Evolutionary conservation across 2,888 invertebrate genomes (phyloP).

Genomic region (Limnephilus lunatus): DNA sequence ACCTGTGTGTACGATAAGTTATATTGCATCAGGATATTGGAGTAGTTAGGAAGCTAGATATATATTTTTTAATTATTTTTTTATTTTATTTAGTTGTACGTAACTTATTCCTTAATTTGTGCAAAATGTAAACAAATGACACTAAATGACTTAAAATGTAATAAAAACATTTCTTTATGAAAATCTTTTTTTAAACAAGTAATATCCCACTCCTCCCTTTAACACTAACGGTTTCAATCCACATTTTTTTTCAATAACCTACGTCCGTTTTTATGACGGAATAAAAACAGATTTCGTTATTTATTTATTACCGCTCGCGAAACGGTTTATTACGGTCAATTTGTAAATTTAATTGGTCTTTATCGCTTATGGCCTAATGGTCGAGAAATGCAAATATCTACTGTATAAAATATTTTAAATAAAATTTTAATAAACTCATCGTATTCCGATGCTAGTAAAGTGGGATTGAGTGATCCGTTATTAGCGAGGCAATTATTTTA

Average conservation of each 20-base stretch:
- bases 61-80: no score
- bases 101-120: no score
- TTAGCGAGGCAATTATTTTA: not conserved
- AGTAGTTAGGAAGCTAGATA: no score
- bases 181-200: not conserved
- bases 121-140: no score
- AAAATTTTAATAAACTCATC: not conserved
- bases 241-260: not conserved
- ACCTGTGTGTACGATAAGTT: no score
- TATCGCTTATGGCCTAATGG: conserved; percentile 35
- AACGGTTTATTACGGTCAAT: conserved; percentile 47
- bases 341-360: conserved; percentile 39
- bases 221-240: not conserved
- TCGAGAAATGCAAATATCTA: conserved; percentile 47
- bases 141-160: no score
- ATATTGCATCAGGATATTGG: no score
- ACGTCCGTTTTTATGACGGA: not conserved
- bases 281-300: conserved; percentile 19
- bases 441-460: not conserved
- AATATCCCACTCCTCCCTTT: not conserved
- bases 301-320: conserved; percentile 39
- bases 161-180: no score
- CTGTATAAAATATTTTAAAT: not conserved
- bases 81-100: no score
- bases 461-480: not conserved